These are phyloP conservation scores for Hemicentrotus pulcherrimus DNA, from an alignment of 35 echinoderm and acorn worm species.

Conservation along the genomic window DNA sequence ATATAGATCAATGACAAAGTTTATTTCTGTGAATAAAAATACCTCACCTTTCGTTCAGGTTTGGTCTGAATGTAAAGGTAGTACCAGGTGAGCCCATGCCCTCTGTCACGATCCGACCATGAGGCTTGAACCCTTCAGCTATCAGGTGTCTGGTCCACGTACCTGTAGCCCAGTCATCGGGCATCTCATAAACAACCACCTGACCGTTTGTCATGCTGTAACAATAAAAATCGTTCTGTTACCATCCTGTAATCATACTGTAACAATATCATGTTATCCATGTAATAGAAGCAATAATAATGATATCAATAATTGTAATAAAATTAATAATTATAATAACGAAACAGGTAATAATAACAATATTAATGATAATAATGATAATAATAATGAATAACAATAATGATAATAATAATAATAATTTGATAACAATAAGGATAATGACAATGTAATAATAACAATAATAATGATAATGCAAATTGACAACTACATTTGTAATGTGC, in stretches of 20 bases:
- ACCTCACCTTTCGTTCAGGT: neutral
- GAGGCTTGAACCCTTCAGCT: conserved; percentile 83
- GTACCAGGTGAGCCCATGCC: conserved; percentile 84
- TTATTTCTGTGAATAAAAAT: neutral
- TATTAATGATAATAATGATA: too few relatives aligned
- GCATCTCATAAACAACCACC: conserved; percentile 76
- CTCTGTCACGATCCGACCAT: conserved; percentile 67
- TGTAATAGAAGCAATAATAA: too few relatives aligned
- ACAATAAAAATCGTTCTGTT: neutral
- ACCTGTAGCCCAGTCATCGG: conserved; percentile 61
- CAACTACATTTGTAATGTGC: too few relatives aligned
- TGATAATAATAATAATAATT: neutral
- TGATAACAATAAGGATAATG: neutral
- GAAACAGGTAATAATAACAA: too few relatives aligned
- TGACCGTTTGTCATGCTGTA: conserved; percentile 79
- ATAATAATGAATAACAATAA: neutral
- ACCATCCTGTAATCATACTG: neutral
- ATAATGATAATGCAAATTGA: neutral
- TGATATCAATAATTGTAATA: too few relatives aligned
- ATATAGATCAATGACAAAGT: neutral
- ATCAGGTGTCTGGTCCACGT: conserved; percentile 77
- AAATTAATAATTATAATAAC: too few relatives aligned
- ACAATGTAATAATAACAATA: neutral
- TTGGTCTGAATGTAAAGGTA: conserved; percentile 64
- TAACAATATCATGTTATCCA: too few relatives aligned